A percentile compares a stretch with the other conserved stretches of the same genome.
These are phyloP conservation scores for Drosophila bocqueti DNA, from an alignment of 1,140 invertebrate species.

Conservation along the genomic window DNA sequence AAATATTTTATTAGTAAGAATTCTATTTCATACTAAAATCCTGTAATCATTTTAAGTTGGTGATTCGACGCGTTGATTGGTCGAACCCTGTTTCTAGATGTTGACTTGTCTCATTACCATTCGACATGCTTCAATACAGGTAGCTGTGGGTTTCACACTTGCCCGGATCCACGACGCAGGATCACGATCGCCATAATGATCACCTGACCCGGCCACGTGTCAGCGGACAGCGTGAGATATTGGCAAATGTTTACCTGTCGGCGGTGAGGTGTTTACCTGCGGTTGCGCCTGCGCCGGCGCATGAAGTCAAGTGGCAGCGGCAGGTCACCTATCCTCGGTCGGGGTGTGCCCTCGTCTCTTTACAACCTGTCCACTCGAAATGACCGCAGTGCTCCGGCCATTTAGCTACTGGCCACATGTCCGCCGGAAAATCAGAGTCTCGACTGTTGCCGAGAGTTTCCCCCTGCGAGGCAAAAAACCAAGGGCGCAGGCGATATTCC, in stretches of 20 bases:
- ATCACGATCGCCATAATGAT: constrained; percentile 4
- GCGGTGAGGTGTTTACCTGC: constrained; percentile 54
- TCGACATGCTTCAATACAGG: constrained; percentile 36
- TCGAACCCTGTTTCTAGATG: neutral
- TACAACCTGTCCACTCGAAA: constrained; percentile 76
- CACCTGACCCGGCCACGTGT: constrained; percentile 62
- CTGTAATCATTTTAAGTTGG: no score
- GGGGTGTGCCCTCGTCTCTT: constrained; percentile 48
- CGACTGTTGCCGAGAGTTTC: constrained; percentile 18
- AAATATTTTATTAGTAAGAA: neutral
- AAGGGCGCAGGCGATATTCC: constrained; percentile 54
- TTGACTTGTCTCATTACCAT: neutral
- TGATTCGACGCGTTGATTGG: neutral
- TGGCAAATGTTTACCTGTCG: constrained; percentile 80
- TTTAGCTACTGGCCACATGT: constrained; percentile 68
- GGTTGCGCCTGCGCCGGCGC: constrained; percentile 66
- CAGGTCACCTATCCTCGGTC: neutral
- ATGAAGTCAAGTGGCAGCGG: constrained; percentile 71
- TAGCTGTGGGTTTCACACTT: constrained; percentile 32
- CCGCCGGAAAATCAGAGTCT: constrained; percentile 27
- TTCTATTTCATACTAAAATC: no score
- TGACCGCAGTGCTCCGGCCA: constrained; percentile 59
- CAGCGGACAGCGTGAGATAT: constrained; percentile 52
- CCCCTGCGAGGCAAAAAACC: constrained; percentile 59
- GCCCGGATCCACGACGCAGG: constrained; percentile 3